Percentiles rank a stretch among this genome's conserved stretches.
Evolutionary conservation across 1,140 invertebrate species (phyloP).

Genomic region (Sitophilus oryzae): DNA sequence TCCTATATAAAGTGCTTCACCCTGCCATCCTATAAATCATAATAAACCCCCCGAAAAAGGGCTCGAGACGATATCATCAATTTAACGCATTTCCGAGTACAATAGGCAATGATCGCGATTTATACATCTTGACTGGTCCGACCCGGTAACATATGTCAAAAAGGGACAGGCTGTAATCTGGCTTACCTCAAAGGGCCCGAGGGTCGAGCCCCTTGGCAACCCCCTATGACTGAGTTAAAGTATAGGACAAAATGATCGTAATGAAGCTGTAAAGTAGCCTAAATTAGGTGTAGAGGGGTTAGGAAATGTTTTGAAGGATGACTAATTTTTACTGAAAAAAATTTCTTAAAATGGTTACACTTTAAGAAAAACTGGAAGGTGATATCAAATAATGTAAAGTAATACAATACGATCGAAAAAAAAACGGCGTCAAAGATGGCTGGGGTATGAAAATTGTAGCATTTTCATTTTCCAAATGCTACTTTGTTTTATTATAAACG

Average conservation of each 20-base stretch:
- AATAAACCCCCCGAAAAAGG: conserved; percentile 4
- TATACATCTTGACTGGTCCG: conserved; percentile 33
- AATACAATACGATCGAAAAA: too few species aligned
- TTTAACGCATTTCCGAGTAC: conserved; percentile 9
- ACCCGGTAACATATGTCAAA: conserved; percentile 32
- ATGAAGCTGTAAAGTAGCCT: too few species aligned
- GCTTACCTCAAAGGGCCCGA: conserved; percentile 28
- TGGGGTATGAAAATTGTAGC: too few species aligned
- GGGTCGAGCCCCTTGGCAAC: conserved; percentile 21
- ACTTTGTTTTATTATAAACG: too few species aligned
- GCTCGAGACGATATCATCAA: conserved; percentile 15
- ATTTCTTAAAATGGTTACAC: too few species aligned
- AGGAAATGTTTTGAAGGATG: too few species aligned
- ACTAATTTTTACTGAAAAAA: too few species aligned
- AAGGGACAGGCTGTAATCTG: conserved; percentile 30
- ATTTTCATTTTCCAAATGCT: too few species aligned
- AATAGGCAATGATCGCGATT: conserved; percentile 15
- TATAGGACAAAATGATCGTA: background rate
- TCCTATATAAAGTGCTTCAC: background rate
- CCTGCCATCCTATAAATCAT: background rate
- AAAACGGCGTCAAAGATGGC: too few species aligned
- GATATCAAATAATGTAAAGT: too few species aligned
- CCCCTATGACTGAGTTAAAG: conserved; percentile 8
- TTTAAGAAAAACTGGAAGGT: too few species aligned
- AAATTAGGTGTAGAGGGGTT: too few species aligned